Conservation (phyloP, 2,888 invertebrate species). For the Miltochrista miniata region DNA sequence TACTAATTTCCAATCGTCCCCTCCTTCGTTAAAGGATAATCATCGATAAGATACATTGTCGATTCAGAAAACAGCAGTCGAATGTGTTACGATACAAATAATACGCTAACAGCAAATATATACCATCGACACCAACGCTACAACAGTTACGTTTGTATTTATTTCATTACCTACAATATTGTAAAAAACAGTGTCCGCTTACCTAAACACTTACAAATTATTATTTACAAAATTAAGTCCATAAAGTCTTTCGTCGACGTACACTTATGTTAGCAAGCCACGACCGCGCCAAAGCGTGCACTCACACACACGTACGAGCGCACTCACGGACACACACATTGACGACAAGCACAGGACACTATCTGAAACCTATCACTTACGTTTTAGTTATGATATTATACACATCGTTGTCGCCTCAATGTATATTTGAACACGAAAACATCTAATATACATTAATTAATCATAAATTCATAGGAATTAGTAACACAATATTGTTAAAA, state of each 20-base stretch:
- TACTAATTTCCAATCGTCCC: constrained; percentile 56
- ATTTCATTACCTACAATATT: constrained; percentile 77
- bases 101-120: constrained; percentile 73
- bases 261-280: constrained; percentile 66
- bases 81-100: constrained; percentile 59
- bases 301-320: constrained; percentile 46
- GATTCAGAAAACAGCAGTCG: constrained; percentile 43
- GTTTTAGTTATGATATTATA: constrained; percentile 30
- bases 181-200: constrained; percentile 81
- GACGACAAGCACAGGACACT: constrained; percentile 40
- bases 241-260: constrained; percentile 75
- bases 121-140: constrained; percentile 68
- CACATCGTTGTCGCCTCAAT: constrained; percentile 29
- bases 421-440: constrained; percentile 35
- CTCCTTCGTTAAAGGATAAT: constrained; percentile 40
- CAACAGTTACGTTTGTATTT: constrained; percentile 77
- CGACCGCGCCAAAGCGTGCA: constrained; percentile 51
- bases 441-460: constrained; percentile 50
- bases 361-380: constrained; percentile 4
- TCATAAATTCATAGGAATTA: constrained; percentile 63
- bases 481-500: constrained; percentile 66
- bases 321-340: constrained; percentile 34
- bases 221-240: constrained; percentile 80
- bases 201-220: constrained; percentile 71
- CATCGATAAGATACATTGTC: constrained; percentile 25